Evolutionary conservation across 92 coral and sea anemone species (phyloP).

Genomic region (Porites evermanni): DNA sequence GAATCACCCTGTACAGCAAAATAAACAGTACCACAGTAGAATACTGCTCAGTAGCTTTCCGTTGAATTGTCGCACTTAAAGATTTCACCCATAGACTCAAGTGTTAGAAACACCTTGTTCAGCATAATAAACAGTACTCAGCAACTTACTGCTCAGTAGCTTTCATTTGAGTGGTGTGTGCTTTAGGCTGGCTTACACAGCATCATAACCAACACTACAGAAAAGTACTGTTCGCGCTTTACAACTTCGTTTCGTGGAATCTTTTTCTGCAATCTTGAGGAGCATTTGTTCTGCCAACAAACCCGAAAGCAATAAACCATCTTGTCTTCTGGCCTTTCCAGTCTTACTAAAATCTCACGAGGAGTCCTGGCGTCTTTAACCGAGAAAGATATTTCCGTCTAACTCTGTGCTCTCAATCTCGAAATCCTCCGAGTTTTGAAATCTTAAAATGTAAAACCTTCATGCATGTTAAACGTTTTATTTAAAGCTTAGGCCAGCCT

Average conservation of each 20-base stretch:
- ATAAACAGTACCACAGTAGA: too few species aligned
- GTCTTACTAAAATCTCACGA: background rate
- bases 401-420: background rate
- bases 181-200: too few species aligned
- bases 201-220: background rate
- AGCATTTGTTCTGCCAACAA: background rate
- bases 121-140: too few species aligned
- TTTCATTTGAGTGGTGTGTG: too few species aligned
- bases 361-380: background rate
- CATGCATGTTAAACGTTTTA: constrained; percentile 48
- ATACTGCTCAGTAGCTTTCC: too few species aligned
- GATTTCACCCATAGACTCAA: too few species aligned
- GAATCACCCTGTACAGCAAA: too few species aligned
- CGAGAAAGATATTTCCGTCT: background rate
- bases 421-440: background rate
- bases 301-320: background rate
- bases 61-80: too few species aligned
- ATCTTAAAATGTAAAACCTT: background rate
- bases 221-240: too few species aligned
- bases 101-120: too few species aligned
- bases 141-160: too few species aligned
- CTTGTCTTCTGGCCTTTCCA: background rate
- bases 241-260: background rate
- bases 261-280: background rate
- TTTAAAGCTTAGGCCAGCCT: constrained; percentile 49